phyloP scores from a whole-genome alignment of 1,140 invertebrate genomes.

The Harpegnathos saltator region DNA sequence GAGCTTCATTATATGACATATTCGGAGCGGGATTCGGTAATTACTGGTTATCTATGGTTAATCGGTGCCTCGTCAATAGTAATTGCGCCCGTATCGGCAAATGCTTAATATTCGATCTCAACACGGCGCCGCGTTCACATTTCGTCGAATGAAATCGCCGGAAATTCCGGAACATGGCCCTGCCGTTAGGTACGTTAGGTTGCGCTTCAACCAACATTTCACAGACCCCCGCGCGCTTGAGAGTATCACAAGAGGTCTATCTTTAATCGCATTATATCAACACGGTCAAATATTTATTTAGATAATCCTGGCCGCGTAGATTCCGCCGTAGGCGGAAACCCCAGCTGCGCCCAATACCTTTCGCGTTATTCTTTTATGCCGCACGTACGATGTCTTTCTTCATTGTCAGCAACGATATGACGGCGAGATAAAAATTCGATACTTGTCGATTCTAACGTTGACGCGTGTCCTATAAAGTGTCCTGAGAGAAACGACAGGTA shows the following conservation, averaged over 20 bases:
- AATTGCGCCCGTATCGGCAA: background rate
- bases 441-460: too few relatives aligned
- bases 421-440: too few relatives aligned
- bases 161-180: background rate
- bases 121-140: background rate
- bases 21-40: constrained; percentile 5
- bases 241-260: background rate
- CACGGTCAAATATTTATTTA: background rate
- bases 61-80: background rate
- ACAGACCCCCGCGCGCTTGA: background rate
- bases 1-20: background rate
- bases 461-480: too few relatives aligned
- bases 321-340: background rate
- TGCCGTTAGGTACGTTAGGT: background rate
- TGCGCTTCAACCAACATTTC: background rate
- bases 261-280: background rate
- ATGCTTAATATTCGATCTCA: constrained; percentile 5
- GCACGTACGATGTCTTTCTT: background rate
- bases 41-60: background rate
- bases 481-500: too few relatives aligned
- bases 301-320: background rate
- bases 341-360: background rate
- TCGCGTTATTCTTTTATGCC: background rate
- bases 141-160: background rate
- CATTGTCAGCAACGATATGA: too few relatives aligned